Evolutionary conservation across 2,888 invertebrate genomes (phyloP), one percentile per base, ranked within the genome.

Genomic region (Andrena dorsata): DNA sequence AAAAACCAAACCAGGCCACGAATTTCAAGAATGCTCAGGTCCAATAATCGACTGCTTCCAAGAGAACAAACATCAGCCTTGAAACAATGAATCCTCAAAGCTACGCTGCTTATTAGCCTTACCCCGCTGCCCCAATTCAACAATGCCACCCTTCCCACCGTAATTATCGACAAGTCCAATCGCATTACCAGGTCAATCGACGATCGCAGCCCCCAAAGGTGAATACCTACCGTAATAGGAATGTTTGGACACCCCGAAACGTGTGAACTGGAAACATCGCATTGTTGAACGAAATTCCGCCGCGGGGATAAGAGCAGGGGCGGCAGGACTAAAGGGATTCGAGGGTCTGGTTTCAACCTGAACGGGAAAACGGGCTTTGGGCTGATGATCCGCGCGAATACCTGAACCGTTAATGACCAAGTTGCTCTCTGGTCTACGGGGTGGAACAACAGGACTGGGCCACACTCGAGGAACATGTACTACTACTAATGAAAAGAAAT

Each of bases 371-470:
- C 41, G 20, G 23, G 53, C 8, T 65, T 58, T 72, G 49, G 26
- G 35, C 20, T 16, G 74, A 73, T 35, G 58, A n/a, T 4, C 0
- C 16, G n/a, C 2, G 41, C 13, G 73, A 32, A 47, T 80, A 74
- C 78, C 82, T 82, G 82, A 51, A 65, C 70, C 60, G 77, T 82
- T 82, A 76, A 76, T 72, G 76, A 76, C 23, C 56, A 2, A 2
- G 47, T 7, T 26, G 10, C n/a, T 10, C 26, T n/a, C 26, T 41
- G 4, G 41, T 41, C 41, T 41, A 41, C 41, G 16, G 41, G 41
- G 5, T 16, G 41, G 41, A 16, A 16, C 16, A 41, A 5, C 41
- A 41, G 41, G 41, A 41, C 41, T 41, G 41, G 13, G 13, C 41
- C 41, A 41, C 13, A 1, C 16, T 41, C 16, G 41, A 5, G 16